Percentiles rank a stretch among this genome's conserved stretches.
phyloP scores from a whole-genome alignment of 2,797 vertebrate genomes.

The Oreonectes daqikongensis region DNA sequence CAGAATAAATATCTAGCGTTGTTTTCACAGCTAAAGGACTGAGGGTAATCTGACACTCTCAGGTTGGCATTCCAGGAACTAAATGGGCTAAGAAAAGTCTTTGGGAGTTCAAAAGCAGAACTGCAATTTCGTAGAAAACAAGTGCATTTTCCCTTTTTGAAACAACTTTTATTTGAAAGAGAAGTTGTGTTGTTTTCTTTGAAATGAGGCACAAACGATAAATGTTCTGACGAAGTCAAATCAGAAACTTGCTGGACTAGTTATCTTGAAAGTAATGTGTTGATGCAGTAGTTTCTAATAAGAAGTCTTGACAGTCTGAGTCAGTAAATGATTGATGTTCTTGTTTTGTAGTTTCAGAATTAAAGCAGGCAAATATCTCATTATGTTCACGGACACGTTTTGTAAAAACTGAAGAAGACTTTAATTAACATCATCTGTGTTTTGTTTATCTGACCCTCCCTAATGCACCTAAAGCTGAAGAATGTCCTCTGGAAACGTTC shows the following conservation, averaged over 20 bases:
- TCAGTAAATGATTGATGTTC: not conserved
- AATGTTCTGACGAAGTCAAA: not conserved
- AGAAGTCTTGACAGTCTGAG: not conserved
- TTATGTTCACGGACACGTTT: too few species aligned
- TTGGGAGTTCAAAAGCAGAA: constrained; percentile 14
- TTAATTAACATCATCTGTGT: not conserved
- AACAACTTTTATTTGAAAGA: not conserved
- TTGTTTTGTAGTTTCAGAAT: constrained; percentile 13
- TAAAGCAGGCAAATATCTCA: not conserved
- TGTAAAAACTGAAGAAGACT: not conserved
- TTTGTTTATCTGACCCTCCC: not conserved
- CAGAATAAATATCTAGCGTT: constrained; percentile 9
- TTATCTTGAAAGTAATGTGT: not conserved
- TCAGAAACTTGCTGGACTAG: not conserved
- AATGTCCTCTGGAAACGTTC: not conserved
- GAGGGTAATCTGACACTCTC: constrained; percentile 3
- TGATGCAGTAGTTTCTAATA: not conserved
- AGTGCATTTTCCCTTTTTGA: not conserved
- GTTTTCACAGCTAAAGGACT: constrained; percentile 6
- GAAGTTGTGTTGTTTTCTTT: not conserved
- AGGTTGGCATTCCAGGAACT: constrained; percentile 16
- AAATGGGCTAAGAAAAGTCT: not conserved
- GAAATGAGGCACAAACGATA: not conserved
- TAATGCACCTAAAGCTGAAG: not conserved
- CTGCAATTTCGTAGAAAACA: not conserved